Evolutionary conservation across 64 coral and sea anemone species (phyloP).

Genomic region (Exaiptasia diaphana): DNA sequence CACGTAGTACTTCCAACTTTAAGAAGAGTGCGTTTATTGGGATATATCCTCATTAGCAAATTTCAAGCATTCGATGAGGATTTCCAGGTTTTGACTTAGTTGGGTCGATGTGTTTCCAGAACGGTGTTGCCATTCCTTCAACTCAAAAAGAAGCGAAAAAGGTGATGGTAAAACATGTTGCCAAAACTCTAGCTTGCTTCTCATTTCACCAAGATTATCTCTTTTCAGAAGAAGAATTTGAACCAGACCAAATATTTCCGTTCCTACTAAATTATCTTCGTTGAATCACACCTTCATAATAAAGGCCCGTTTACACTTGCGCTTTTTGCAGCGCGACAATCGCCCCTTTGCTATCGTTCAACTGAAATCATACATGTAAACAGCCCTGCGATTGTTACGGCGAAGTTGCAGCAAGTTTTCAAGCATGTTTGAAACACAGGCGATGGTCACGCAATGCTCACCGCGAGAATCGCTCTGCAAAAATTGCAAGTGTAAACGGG

Average conservation of each 20-base stretch:
- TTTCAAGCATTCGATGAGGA: constrained; percentile 61
- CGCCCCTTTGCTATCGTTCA: too few relatives aligned
- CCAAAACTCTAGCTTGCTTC: constrained; percentile 10
- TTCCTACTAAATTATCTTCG: neutral
- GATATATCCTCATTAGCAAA: constrained; percentile 69
- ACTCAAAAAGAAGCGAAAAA: constrained; percentile 29
- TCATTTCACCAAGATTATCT: neutral
- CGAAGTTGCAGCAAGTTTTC: too few relatives aligned
- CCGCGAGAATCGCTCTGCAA: too few relatives aligned
- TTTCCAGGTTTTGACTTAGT: constrained; percentile 9
- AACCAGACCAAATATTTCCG: neutral
- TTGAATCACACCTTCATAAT: neutral
- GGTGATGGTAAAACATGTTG: neutral
- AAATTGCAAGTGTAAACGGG: too few relatives aligned
- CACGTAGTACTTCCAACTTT: constrained; percentile 4
- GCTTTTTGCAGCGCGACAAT: too few relatives aligned
- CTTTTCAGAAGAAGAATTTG: neutral
- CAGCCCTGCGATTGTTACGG: too few relatives aligned
- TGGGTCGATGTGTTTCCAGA: constrained; percentile 40
- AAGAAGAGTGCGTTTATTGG: constrained; percentile 42
- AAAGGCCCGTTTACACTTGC: too few relatives aligned
- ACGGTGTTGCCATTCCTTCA: constrained; percentile 57
- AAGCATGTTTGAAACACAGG: too few relatives aligned
- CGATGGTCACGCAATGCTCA: too few relatives aligned
- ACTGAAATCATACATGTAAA: too few relatives aligned